Conservation (phyloP, 64 coral and sea anemone species). For the Porites australiensis region DNA sequence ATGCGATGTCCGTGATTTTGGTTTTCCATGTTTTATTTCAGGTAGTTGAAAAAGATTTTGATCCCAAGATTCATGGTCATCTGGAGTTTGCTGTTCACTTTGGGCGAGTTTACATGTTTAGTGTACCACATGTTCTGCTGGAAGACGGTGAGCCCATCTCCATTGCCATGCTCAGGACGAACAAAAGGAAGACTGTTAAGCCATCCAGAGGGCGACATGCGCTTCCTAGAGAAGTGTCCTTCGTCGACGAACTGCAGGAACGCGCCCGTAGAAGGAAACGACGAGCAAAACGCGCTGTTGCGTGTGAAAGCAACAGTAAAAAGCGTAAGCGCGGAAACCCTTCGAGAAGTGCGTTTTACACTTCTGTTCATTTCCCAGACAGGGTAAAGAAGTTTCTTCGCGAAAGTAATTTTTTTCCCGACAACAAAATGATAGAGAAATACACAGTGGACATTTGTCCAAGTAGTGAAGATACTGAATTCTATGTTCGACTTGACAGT, state of each 20-base stretch:
- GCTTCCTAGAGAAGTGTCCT: background rate
- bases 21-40: background rate
- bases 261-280: background rate
- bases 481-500: constrained; percentile 75
- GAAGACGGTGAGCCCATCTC: constrained; percentile 88
- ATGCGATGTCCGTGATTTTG: too few species aligned
- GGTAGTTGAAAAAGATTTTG: constrained; percentile 77
- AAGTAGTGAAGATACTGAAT: constrained; percentile 26
- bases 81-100: constrained; percentile 92
- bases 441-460: constrained; percentile 28
- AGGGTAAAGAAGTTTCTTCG: constrained; percentile 56
- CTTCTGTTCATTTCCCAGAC: constrained; percentile 63
- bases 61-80: constrained; percentile 61
- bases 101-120: constrained; percentile 91
- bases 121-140: constrained; percentile 79
- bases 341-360: constrained; percentile 85
- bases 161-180: constrained; percentile 78
- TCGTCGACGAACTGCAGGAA: background rate
- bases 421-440: background rate
- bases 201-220: too few species aligned
- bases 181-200: background rate
- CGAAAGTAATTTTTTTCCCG: background rate
- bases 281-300: background rate
- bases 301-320: constrained; percentile 30
- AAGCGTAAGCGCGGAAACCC: constrained; percentile 74